Base-by-base conservation (phyloP, 1,140 invertebrate species). In the Venturia canescens region DNA sequence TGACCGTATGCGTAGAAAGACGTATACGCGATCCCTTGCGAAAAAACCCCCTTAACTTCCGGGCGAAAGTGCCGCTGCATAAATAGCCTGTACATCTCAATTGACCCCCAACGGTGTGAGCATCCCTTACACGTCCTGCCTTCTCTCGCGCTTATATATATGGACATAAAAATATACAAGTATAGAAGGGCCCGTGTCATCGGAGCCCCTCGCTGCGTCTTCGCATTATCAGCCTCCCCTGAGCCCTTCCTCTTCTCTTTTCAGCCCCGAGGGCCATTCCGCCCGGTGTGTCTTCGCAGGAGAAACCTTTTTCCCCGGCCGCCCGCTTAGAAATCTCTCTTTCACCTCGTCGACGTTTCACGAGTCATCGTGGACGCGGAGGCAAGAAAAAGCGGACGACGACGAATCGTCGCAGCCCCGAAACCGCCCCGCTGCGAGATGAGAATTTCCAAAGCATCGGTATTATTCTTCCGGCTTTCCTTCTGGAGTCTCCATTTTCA, bases 31-130 rank as follows among this genome's bases (percentile, higher is more conserved):
- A n/a, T 26, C 60, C n/a, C 60, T 66, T 50, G 44, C 60, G 44
- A 21, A 21, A 26, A 72, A 27, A 34, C 50, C 60, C 82, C 78
- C 66, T 70, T 71, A 34, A 87, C 82, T 88, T 89, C 85, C 86
- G 84, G 82, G 82, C 80, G 83, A 84, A 86, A 89, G 86, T 87
- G 85, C 75, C 79, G 84, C 31, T 88, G 87, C 88, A 90, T 89
- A 89, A 89, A 90, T 88, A 87, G 86, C 83, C 87, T 82, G 84
- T 90, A 86, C 85, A 87, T 88, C 89, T 90, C 88, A 88, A 89
- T 90, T 90, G 88, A 86, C 88, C 89, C 89, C 89, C 85, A 83
- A 80, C 83, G 83, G 85, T 69, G 66, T 87, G 86, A 86, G 82
- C 87, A 87, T 88, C 88, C 85, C 83, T 88, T 88, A 89, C 88